Evolutionary conservation across 2,797 vertebrate species (phyloP).

Genomic region (Spinus pinus): DNA sequence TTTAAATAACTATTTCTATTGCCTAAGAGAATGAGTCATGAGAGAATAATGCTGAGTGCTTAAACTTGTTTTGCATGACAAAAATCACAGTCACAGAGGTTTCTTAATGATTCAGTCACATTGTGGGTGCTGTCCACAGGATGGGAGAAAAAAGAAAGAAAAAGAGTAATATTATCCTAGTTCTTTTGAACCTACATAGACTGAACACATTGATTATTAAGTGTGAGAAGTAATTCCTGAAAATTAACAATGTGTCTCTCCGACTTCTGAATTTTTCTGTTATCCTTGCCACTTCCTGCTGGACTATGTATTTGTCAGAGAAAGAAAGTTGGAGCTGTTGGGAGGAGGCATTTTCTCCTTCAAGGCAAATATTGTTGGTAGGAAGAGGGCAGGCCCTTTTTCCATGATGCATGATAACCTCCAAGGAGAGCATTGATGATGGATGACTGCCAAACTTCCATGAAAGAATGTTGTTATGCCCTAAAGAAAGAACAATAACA

Average conservation of each 20-base stretch:
- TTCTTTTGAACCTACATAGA: background rate
- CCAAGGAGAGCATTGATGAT: slow-evolving; percentile 25
- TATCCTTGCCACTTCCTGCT: background rate
- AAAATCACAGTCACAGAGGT: background rate
- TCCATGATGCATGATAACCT: slow-evolving; percentile 20
- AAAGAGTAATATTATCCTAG: background rate
- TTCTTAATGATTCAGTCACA: background rate
- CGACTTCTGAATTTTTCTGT: background rate
- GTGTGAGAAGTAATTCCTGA: background rate
- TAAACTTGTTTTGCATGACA: background rate
- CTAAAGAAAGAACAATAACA: background rate
- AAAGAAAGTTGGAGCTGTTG: background rate
- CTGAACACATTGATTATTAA: background rate
- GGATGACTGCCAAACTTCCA: slow-evolving; percentile 47
- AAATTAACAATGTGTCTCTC: background rate
- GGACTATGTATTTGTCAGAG: slow-evolving; percentile 30
- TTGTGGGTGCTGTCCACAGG: background rate
- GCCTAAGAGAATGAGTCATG: background rate
- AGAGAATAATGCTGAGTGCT: background rate
- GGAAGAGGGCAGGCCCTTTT: slow-evolving; percentile 38
- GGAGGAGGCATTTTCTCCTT: background rate
- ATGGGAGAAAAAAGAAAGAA: background rate
- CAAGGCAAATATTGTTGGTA: slow-evolving; percentile 15
- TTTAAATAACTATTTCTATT: background rate
- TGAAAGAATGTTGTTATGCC: slow-evolving; percentile 5